Conservation (phyloP, 2,113 vertebrate species). For the Scatophagus argus region DNA sequence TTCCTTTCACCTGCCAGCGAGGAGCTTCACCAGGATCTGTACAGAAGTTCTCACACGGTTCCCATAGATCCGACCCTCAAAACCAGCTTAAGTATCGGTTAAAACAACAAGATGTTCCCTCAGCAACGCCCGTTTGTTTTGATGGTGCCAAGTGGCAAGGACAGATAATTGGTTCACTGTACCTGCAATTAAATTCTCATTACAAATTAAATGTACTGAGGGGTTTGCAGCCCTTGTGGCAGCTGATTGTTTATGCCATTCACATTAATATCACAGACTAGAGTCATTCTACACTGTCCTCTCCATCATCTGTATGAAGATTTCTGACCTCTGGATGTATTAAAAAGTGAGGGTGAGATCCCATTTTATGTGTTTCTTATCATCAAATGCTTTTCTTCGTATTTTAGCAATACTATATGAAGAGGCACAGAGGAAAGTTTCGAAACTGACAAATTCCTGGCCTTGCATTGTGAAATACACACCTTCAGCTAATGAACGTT, state of each 20-base stretch:
- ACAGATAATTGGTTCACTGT: neutral
- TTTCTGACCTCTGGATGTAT: neutral
- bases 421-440: neutral
- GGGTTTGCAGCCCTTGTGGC: neutral
- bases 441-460: neutral
- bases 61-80: neutral
- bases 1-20: conserved; percentile 24
- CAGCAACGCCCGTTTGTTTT: neutral
- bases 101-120: neutral
- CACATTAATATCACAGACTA: neutral
- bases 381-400: neutral
- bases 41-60: conserved; percentile 15
- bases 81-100: neutral
- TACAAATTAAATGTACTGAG: conserved; percentile 13
- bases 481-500: neutral
- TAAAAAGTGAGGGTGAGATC: conserved; percentile 19
- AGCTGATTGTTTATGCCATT: neutral
- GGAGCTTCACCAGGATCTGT: conserved; percentile 13
- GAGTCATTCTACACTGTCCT: neutral
- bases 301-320: conserved; percentile 2
- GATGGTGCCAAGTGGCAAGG: neutral
- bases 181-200: conserved; percentile 5
- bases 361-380: conserved; percentile 1
- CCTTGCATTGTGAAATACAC: neutral
- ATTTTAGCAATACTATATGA: neutral